Percentiles rank a stretch among this genome's conserved stretches.
Conservation (phyloP, 2,888 invertebrate species). For the Mongoloraphidia duomilia region DNA sequence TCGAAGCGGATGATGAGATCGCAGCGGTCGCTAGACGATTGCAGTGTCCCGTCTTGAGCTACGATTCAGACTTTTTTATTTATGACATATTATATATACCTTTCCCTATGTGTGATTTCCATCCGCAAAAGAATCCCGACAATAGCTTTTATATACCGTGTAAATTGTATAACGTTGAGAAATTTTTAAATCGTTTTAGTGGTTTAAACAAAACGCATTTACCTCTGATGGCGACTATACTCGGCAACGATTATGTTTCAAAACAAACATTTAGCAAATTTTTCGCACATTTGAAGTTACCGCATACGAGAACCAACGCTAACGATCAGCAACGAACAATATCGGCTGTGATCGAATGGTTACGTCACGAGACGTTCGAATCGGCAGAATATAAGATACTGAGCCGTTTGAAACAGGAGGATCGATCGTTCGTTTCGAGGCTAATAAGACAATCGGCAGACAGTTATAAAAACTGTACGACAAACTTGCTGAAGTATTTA, state of each 20-base stretch:
- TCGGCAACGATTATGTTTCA: constrained; percentile 83
- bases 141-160: constrained; percentile 40
- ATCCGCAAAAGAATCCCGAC: constrained; percentile 18
- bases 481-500: constrained; percentile 44
- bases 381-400: constrained; percentile 54
- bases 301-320: constrained; percentile 33
- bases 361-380: constrained; percentile 53
- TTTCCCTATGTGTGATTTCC: constrained; percentile 46
- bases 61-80: constrained; percentile 90
- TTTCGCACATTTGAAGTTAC: constrained; percentile 46
- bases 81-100: constrained; percentile 75
- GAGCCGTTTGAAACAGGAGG: constrained; percentile 39
- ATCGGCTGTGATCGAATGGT: constrained; percentile 57
- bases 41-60: constrained; percentile 76
- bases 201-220: constrained; percentile 51
- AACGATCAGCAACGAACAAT: constrained; percentile 54
- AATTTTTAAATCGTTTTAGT: constrained; percentile 49
- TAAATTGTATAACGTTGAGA: constrained; percentile 55
- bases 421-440: constrained; percentile 35
- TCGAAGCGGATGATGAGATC: constrained; percentile 82
- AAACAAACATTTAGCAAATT: constrained; percentile 53
- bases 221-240: constrained; percentile 64
- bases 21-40: constrained; percentile 65
- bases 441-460: constrained; percentile 48
- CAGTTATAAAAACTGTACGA: constrained; percentile 44